Conservation (phyloP, 2,797 vertebrate species). For the Acanthurus leucopareius region DNA sequence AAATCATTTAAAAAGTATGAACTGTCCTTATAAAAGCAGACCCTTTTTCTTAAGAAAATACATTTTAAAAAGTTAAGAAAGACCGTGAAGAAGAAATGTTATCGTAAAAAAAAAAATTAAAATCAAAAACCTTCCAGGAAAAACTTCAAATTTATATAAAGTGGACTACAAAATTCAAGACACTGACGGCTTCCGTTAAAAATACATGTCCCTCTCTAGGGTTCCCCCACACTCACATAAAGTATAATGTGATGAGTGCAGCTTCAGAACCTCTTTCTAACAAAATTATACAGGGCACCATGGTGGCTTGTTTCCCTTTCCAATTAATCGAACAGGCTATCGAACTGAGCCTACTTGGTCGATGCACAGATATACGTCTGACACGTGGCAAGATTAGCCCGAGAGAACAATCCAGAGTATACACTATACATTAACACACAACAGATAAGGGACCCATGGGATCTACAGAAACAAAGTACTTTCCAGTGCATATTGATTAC, state of each 20-base stretch:
- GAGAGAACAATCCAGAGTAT: slow-evolving; percentile 77
- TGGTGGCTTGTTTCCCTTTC: slow-evolving; percentile 81
- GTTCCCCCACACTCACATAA: slow-evolving; percentile 54
- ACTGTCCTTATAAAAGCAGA: slow-evolving; percentile 80
- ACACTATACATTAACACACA: slow-evolving; percentile 80
- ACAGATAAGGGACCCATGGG: slow-evolving; percentile 75
- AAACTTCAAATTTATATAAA: slow-evolving; percentile 82
- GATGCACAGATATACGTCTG: slow-evolving; percentile 68
- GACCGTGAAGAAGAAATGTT: slow-evolving; percentile 78
- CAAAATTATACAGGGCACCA: slow-evolving; percentile 78
- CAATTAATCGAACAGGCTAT: slow-evolving; percentile 76
- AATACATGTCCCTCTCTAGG: slow-evolving; percentile 72
- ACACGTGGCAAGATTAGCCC: slow-evolving; percentile 71
- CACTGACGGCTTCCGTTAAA: slow-evolving; percentile 84
- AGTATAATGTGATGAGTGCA: slow-evolving; percentile 47
- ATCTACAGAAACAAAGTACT: slow-evolving; percentile 86
- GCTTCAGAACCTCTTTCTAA: slow-evolving; percentile 71
- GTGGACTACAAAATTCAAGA: slow-evolving; percentile 85
- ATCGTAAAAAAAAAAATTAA: slow-evolving; percentile 64
- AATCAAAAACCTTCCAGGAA: slow-evolving; percentile 75
- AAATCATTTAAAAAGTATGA: slow-evolving; percentile 71
- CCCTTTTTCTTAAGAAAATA: slow-evolving; percentile 83
- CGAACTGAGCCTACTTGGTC: slow-evolving; percentile 53
- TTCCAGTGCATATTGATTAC: slow-evolving; percentile 90
- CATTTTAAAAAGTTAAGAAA: slow-evolving; percentile 81